Percentiles rank a stretch among this genome's conserved stretches.
phyloP scores from a whole-genome alignment of 2,797 vertebrate species.

The Netta rufina region DNA sequence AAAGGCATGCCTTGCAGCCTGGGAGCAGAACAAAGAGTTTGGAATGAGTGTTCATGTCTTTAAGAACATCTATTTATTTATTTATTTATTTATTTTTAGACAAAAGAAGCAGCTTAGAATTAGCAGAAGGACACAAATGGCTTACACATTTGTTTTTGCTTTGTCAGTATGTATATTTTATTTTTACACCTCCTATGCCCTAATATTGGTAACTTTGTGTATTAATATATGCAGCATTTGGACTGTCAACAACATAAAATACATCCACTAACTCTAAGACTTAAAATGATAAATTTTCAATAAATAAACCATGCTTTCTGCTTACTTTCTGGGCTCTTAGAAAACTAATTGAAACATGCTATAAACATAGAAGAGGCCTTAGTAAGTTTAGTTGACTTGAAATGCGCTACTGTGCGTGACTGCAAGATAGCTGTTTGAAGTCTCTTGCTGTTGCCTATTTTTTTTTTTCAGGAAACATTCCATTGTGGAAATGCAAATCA shows the following conservation, averaged over 20 bases:
- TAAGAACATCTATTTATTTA: background rate
- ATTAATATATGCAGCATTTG: constrained; percentile 1
- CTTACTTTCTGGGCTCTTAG: constrained; percentile 42
- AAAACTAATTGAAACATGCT: constrained; percentile 42
- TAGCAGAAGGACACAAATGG: background rate
- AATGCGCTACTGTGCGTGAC: constrained; percentile 13
- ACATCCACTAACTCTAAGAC: constrained; percentile 30
- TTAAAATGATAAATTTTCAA: constrained; percentile 27
- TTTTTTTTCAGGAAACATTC: background rate
- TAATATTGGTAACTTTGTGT: constrained; percentile 27
- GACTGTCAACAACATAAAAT: background rate
- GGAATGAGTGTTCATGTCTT: background rate
- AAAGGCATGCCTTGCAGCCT: background rate
- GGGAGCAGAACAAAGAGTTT: background rate
- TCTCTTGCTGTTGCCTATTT: background rate
- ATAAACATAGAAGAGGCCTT: constrained; percentile 32
- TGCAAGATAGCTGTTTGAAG: background rate
- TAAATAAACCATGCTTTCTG: constrained; percentile 41
- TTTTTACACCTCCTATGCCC: constrained; percentile 25
- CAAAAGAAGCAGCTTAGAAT: background rate
- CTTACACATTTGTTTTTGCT: background rate
- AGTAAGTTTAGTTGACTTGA: constrained; percentile 53
- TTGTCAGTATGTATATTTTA: constrained; percentile 16
- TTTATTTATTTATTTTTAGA: background rate
- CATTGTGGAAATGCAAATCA: background rate